These are phyloP conservation scores for Habropoda laboriosa DNA, from an alignment of 1,140 invertebrate genomes.

Conservation along the genomic window DNA sequence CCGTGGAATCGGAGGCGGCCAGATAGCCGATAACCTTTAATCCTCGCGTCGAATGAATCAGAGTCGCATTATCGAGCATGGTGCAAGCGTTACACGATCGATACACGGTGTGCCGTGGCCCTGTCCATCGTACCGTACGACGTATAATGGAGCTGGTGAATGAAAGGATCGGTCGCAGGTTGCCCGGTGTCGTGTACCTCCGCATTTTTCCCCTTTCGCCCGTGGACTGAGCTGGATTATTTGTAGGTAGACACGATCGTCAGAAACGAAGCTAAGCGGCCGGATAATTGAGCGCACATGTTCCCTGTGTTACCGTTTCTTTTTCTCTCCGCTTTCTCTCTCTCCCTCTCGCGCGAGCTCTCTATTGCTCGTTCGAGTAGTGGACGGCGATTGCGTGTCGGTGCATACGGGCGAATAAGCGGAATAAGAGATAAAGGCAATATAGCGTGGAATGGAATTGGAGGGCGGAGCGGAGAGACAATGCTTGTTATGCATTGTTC, in stretches of 20 bases:
- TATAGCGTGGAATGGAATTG: constrained; percentile 69
- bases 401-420: constrained; percentile 24
- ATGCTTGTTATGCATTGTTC: constrained; percentile 77
- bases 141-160: constrained; percentile 59
- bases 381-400: constrained; percentile 30
- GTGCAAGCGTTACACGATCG: constrained; percentile 51
- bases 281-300: constrained; percentile 44
- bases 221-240: not conserved
- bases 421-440: constrained; percentile 71
- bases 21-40: constrained; percentile 39
- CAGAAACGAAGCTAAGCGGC: constrained; percentile 32
- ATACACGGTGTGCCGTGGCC: constrained; percentile 24
- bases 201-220: not conserved
- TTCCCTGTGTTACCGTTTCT: constrained; percentile 28
- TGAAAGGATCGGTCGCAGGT: constrained; percentile 55
- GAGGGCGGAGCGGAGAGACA: constrained; percentile 72
- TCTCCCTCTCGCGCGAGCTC: not conserved
- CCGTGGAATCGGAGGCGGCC: not conserved
- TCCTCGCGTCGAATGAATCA: constrained; percentile 48
- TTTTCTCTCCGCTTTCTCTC: not conserved
- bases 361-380: too few relatives aligned
- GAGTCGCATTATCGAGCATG: constrained; percentile 38
- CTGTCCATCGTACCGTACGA: constrained; percentile 56
- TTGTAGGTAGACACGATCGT: constrained; percentile 29
- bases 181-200: constrained; percentile 14